Evolutionary conservation across 1,140 invertebrate species (phyloP).

Genomic region (Idris sp.): DNA sequence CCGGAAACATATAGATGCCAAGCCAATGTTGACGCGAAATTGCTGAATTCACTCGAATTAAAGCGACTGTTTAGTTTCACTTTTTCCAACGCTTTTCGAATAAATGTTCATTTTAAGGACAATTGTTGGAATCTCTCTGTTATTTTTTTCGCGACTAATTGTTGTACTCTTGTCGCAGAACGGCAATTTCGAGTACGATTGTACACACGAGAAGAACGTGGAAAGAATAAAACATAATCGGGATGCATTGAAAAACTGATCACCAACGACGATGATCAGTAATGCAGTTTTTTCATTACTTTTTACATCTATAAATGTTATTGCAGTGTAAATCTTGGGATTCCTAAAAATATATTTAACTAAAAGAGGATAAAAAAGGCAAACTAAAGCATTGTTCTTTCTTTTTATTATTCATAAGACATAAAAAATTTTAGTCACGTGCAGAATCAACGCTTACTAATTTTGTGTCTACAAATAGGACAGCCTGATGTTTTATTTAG

Average conservation of each 20-base stretch:
- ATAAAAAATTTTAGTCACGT: conserved; percentile 49
- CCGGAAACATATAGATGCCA: conserved; percentile 36
- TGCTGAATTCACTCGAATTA: conserved; percentile 28
- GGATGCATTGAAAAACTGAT: conserved; percentile 38
- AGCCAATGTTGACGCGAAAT: conserved; percentile 18
- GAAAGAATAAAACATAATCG: conserved; percentile 17
- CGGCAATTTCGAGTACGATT: conserved; percentile 26
- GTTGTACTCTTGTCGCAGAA: conserved; percentile 13
- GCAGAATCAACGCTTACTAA: conserved; percentile 45
- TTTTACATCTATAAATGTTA: conserved; percentile 47
- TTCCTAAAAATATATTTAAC: conserved; percentile 51
- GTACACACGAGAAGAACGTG: conserved; percentile 22
- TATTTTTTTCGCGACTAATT: conserved; percentile 24
- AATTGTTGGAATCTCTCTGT: conserved; percentile 2
- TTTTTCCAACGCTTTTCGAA: conserved; percentile 14
- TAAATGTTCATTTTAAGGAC: conserved; percentile 25
- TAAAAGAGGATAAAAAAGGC: conserved; percentile 27
- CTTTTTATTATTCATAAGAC: conserved; percentile 55
- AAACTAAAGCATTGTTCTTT: conserved; percentile 38
- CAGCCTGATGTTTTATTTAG: conserved; percentile 52
- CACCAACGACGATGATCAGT: conserved; percentile 18
- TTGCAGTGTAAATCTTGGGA: conserved; percentile 50
- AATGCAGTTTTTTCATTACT: conserved; percentile 38
- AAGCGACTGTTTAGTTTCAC: conserved; percentile 31
- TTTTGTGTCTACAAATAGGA: conserved; percentile 54